Conservation (phyloP, 2,888 invertebrate genomes). For the Pterostichus niger region DNA sequence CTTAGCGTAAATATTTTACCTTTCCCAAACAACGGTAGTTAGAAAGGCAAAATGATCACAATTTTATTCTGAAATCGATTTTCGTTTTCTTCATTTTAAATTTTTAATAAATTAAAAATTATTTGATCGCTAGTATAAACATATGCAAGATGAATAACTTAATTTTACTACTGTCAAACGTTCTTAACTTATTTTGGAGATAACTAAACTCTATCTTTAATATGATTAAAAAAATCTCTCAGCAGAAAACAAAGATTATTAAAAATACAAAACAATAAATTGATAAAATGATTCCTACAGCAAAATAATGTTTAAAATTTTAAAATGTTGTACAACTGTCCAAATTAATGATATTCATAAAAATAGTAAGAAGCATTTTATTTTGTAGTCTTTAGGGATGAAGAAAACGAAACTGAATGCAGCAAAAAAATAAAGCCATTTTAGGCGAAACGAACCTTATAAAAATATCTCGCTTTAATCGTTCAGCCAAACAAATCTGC, state of each 20-base stretch:
- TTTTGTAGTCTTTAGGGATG: too few species aligned
- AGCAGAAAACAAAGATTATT: background rate
- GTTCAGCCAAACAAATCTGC: slow-evolving; percentile 6
- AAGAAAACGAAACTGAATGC: slow-evolving; percentile 43
- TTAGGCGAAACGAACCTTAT: slow-evolving; percentile 14
- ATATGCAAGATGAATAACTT: too few species aligned
- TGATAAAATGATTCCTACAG: too few species aligned
- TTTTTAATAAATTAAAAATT: background rate
- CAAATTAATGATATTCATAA: too few species aligned
- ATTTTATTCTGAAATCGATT: slow-evolving; percentile 25
- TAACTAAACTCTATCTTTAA: too few species aligned
- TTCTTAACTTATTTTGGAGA: too few species aligned
- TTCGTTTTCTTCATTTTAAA: slow-evolving; percentile 28
- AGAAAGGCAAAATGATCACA: slow-evolving; percentile 45
- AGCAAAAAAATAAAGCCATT: background rate
- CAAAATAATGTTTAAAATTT: too few species aligned
- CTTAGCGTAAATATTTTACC: slow-evolving; percentile 12
- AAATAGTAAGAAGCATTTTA: too few species aligned
- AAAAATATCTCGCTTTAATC: slow-evolving; percentile 3
- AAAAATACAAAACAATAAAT: too few species aligned
- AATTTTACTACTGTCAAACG: too few species aligned
- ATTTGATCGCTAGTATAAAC: too few species aligned
- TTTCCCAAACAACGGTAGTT: background rate
- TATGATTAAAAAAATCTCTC: background rate
- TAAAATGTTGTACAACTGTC: too few species aligned